A percentile compares a stretch with the other conserved stretches of the same genome.
These are phyloP conservation scores for Aldrovandia affinis DNA, from an alignment of 2,797 vertebrate genomes.

Conservation along the genomic window DNA sequence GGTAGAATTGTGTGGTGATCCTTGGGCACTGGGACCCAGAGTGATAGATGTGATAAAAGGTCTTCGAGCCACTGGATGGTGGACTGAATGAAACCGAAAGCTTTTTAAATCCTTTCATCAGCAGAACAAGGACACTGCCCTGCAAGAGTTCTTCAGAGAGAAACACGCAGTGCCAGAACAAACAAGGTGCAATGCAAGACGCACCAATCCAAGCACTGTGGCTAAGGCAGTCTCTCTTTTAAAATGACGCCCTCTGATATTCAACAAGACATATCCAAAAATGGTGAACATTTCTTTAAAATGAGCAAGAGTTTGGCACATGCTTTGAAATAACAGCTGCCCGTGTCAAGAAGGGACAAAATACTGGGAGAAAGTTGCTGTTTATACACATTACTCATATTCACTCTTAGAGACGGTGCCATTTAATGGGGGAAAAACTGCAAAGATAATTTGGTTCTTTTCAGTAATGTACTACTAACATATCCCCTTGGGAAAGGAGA, in stretches of 20 bases:
- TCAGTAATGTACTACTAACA: conserved; percentile 72
- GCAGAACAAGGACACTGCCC: conserved; percentile 17
- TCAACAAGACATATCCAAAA: neutral
- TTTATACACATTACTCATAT: neutral
- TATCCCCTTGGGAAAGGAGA: conserved; percentile 69
- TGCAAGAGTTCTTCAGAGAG: conserved; percentile 4
- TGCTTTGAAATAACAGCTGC: conserved; percentile 22
- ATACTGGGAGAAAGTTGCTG: neutral
- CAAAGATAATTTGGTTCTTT: conserved; percentile 77
- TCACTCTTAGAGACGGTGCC: neutral
- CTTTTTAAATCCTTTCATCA: conserved; percentile 30
- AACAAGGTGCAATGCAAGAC: neutral
- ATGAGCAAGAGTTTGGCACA: neutral
- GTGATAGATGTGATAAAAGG: conserved; percentile 7
- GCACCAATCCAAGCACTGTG: neutral
- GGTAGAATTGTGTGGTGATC: neutral
- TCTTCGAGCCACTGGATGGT: conserved; percentile 5
- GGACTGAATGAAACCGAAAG: conserved; percentile 29
- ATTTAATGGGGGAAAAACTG: conserved; percentile 18
- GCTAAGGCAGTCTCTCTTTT: neutral
- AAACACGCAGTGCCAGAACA: conserved; percentile 14
- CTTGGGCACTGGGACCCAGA: conserved; percentile 6
- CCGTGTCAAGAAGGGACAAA: conserved; percentile 14
- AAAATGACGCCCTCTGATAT: neutral
- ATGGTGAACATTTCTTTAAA: conserved; percentile 20